Conservation (phyloP, 2,888 invertebrate genomes). For the Lycaena phlaeas region DNA sequence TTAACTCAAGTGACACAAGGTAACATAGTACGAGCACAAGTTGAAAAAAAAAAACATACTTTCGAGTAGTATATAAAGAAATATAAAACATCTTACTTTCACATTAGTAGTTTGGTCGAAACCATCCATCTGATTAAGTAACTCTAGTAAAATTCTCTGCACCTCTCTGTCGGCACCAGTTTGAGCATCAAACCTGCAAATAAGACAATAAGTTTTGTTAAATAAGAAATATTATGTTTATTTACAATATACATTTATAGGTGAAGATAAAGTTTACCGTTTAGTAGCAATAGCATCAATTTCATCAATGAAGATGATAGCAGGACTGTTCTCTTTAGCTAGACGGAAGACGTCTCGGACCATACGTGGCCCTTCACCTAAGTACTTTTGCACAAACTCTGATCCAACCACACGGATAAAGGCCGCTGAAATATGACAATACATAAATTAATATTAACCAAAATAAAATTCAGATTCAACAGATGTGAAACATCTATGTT, state of each 20-base stretch:
- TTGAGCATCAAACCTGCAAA: conserved; percentile 90
- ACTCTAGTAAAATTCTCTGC: conserved; percentile 95
- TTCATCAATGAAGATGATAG: conserved; percentile 99
- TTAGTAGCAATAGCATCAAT: conserved; percentile 99
- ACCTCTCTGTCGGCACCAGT: conserved; percentile 99
- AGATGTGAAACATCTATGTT: too few species aligned
- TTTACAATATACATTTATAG: too few species aligned
- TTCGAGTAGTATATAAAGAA: too few species aligned
- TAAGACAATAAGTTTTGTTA: background rate
- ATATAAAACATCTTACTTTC: too few species aligned
- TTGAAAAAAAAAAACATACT: too few species aligned
- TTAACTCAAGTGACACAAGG: too few species aligned
- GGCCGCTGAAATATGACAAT: conserved; percentile 81
- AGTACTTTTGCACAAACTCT: conserved; percentile 99
- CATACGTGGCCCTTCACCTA: conserved; percentile 99
- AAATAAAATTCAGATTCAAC: too few species aligned
- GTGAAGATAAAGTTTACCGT: conserved; percentile 60
- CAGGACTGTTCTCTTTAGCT: conserved; percentile 99
- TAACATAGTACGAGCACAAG: too few species aligned
- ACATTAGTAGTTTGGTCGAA: conserved; percentile 99
- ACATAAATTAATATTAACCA: too few species aligned
- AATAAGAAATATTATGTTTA: background rate
- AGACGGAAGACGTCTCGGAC: conserved; percentile 98
- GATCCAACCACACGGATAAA: conserved; percentile 99
- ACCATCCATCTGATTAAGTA: conserved; percentile 99